Percentiles rank a stretch among this genome's conserved stretches.
phyloP scores from a whole-genome alignment of 2,888 invertebrate genomes.

The Atherix ibis region DNA sequence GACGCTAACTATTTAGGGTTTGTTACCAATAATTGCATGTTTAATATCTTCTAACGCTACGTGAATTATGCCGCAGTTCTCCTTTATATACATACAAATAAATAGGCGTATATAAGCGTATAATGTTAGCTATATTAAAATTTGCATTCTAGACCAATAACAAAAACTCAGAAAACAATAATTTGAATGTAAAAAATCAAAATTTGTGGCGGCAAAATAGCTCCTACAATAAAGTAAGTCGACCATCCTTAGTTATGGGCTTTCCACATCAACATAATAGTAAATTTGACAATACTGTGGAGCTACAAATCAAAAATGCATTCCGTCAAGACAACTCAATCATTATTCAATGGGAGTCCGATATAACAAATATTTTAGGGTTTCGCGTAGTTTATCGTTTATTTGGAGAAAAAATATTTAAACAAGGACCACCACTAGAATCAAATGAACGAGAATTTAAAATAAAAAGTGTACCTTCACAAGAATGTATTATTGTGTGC shows the following conservation, averaged over 20 bases:
- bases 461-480: conserved; percentile 81
- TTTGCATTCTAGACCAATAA: conserved; percentile 19
- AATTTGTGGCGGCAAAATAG: conserved; percentile 26
- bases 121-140: too few relatives aligned
- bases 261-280: conserved; percentile 48
- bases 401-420: conserved; percentile 80
- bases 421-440: conserved; percentile 78
- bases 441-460: conserved; percentile 82
- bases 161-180: conserved; percentile 14
- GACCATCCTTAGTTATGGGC: conserved; percentile 57
- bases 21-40: too few relatives aligned
- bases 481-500: conserved; percentile 89
- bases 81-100: too few relatives aligned
- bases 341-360: conserved; percentile 83
- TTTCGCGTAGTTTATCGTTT: conserved; percentile 78
- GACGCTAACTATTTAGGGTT: too few relatives aligned
- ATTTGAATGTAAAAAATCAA: conserved; percentile 31
- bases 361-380: conserved; percentile 72
- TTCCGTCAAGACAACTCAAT: conserved; percentile 70
- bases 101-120: too few relatives aligned
- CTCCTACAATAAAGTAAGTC: conserved; percentile 34
- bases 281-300: conserved; percentile 50
- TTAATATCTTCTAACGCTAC: too few relatives aligned
- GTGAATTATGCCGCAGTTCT: too few relatives aligned
- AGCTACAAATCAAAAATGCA: conserved; percentile 73